Conservation (phyloP, 1,140 invertebrate species). For the Saccostrea echinata region DNA sequence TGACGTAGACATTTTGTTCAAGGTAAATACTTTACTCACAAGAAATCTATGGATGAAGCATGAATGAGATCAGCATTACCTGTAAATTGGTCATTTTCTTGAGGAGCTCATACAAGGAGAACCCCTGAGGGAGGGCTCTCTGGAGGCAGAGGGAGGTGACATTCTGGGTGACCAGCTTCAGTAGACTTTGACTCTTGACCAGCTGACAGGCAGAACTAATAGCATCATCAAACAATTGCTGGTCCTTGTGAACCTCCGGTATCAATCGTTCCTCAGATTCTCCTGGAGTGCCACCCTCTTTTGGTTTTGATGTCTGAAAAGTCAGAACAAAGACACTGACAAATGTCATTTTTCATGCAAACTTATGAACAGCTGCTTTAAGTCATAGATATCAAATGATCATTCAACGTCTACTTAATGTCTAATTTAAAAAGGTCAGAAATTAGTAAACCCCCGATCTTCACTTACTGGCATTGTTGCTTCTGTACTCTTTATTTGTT, state of each 20-base stretch:
- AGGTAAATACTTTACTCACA: too few species aligned
- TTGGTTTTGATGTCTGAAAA: neutral
- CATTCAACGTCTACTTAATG: too few species aligned
- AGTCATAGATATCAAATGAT: too few species aligned
- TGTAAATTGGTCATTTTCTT: slow-evolving; percentile 65
- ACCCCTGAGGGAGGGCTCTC: slow-evolving; percentile 62
- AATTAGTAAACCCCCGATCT: neutral
- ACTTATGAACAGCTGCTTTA: too few species aligned
- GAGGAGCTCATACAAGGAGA: slow-evolving; percentile 60
- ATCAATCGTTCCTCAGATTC: slow-evolving; percentile 44
- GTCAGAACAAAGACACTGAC: neutral
- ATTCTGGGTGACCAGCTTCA: slow-evolving; percentile 65
- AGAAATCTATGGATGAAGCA: neutral
- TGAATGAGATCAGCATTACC: slow-evolving; percentile 51
- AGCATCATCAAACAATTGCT: slow-evolving; percentile 69
- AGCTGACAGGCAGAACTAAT: slow-evolving; percentile 65
- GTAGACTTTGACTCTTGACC: slow-evolving; percentile 65
- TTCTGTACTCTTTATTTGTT: neutral
- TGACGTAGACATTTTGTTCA: too few species aligned
- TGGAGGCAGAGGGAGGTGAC: slow-evolving; percentile 64
- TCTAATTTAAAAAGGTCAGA: neutral
- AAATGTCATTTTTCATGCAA: too few species aligned
- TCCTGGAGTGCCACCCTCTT: neutral
- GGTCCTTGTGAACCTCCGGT: slow-evolving; percentile 61
- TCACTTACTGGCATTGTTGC: neutral